Evolutionary conservation across 2,113 vertebrate species (phyloP).

Genomic region (Jacana jacana): DNA sequence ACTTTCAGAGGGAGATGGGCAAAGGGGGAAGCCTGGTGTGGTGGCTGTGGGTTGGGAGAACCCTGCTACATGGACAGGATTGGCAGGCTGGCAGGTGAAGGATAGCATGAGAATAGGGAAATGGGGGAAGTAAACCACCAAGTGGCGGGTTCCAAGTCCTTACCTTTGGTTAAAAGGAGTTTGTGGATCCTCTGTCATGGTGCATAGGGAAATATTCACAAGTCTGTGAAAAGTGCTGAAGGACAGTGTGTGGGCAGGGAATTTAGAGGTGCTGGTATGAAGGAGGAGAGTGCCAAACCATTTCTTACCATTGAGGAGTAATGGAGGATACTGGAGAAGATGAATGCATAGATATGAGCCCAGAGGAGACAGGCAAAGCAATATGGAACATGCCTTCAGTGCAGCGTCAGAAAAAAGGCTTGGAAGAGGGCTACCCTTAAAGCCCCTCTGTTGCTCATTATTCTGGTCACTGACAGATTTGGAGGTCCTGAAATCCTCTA

Average conservation of each 20-base stretch:
- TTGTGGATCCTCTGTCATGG: neutral
- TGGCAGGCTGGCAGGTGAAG: neutral
- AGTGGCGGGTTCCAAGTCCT: neutral
- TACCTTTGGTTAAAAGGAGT: neutral
- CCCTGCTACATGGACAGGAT: neutral
- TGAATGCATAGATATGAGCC: neutral
- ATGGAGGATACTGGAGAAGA: neutral
- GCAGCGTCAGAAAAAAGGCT: neutral
- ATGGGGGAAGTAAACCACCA: neutral
- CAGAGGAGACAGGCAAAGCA: neutral
- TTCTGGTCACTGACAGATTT: neutral
- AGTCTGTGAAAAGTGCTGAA: neutral
- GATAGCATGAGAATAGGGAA: neutral
- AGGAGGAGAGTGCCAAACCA: neutral
- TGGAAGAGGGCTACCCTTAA: neutral
- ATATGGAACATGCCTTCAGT: neutral
- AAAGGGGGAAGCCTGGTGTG: neutral
- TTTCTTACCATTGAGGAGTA: rapidly evolving
- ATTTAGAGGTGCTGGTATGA: rapidly evolving
- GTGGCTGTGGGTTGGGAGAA: neutral
- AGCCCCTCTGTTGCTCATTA: neutral
- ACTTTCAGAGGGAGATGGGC: neutral
- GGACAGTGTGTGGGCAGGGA: neutral
- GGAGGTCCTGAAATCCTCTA: neutral
- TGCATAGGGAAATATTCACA: neutral